Conservation (phyloP, 2,888 invertebrate genomes). For the Axea sp. region DNA sequence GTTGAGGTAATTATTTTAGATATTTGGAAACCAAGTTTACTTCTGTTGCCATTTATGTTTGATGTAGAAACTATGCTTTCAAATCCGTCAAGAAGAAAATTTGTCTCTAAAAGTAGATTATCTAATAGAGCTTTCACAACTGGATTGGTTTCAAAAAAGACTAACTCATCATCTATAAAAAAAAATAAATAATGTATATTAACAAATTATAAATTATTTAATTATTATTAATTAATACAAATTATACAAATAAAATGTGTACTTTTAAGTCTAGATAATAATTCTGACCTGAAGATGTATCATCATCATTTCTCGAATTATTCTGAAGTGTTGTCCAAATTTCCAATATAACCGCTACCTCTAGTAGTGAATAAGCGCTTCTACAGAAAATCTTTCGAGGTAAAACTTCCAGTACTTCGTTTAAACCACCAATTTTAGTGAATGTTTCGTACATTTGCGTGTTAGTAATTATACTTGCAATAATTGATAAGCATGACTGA, state of each 20-base stretch:
- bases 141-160: conserved; percentile 54
- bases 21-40: too few species aligned
- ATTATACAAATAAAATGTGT: too few species aligned
- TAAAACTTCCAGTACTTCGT: conserved; percentile 81
- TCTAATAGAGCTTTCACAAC: conserved; percentile 70
- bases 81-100: conserved; percentile 63
- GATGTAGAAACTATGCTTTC: too few species aligned
- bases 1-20: conserved; percentile 33
- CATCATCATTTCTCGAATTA: conserved; percentile 38
- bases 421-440: conserved; percentile 81
- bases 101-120: conserved; percentile 71
- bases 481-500: conserved; percentile 82
- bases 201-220: neutral
- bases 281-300: too few species aligned
- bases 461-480: conserved; percentile 82
- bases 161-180: conserved; percentile 37
- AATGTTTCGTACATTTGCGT: conserved; percentile 82
- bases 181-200: conserved; percentile 2
- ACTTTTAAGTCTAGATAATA: too few species aligned
- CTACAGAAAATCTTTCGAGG: conserved; percentile 81
- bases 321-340: conserved; percentile 80
- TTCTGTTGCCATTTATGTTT: too few species aligned
- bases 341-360: conserved; percentile 83
- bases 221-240: too few species aligned
- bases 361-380: conserved; percentile 83